Base-by-base conservation (phyloP, 2,888 invertebrate genomes). In the Nymphalis polychloros region DNA sequence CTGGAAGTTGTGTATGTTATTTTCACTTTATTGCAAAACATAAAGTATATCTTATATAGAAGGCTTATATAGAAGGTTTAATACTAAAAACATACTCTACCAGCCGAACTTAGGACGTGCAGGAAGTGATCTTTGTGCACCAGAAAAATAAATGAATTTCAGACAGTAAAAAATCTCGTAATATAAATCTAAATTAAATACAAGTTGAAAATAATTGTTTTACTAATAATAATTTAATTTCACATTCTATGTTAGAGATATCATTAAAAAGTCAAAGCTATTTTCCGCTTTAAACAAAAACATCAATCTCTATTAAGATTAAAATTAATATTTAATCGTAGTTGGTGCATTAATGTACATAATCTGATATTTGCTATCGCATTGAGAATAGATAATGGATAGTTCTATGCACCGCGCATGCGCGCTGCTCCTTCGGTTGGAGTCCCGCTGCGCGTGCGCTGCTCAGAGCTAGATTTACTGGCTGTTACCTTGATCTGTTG, bases 301-400 rank as follows among this genome's bases (percentile, higher is more conserved):
- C 57, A 57, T 41, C n/a, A 35, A n/a, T 41, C 10, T 41, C 17
- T 41, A 35, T 57, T 35, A 57, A 57, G 41, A 27, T 13, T 57
- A 41, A 57, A 27, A 57, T 57, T 35, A 19, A 57, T 27, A 57
- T 19, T 17, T 19, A 53, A 53, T 27, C 53, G 23, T 13, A 16
- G 53, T 27, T 23, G 53, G 23, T 23, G 27, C 53, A 27, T 57
- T 57, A 57, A 57, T 41, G 35, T 19, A 57, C 19, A 57, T 57
- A 41, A 57, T 57, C 57, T n/a, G 57, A 57, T 57, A 41, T 57
- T 57, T 41, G 57, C 57, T 41, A 57, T 57, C 57, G 17, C 57
- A 53, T 27, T 53, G 53, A 41, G 41, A 53, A 57, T 10, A 5
- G n/a, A 41, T 17, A 41, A 35, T 35, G 57, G 19, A 57, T 35